Percentiles rank a stretch among this genome's conserved stretches.
Evolutionary conservation across 30 jellyfish, hydroid and myxozoan genomes (phyloP).

Genomic region (Nemopilema nomurai): DNA sequence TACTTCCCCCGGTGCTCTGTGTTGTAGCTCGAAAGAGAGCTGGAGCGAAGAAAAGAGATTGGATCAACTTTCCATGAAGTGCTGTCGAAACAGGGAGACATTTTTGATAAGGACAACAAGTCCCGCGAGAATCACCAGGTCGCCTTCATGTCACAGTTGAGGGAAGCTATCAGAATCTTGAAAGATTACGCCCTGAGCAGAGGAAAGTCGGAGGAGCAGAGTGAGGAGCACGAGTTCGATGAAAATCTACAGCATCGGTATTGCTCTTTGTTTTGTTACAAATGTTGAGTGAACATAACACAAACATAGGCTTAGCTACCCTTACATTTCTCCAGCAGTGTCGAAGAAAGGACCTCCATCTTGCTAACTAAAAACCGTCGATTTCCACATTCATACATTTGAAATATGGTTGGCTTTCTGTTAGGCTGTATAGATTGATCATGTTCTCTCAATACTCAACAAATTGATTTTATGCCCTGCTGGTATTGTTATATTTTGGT

Average conservation of each 20-base stretch:
- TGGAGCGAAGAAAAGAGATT: constrained; percentile 88
- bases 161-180: constrained; percentile 81
- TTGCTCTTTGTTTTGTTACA: background rate
- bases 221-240: constrained; percentile 67
- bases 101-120: constrained; percentile 58
- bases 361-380: no score
- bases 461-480: no score
- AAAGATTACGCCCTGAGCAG: constrained; percentile 60
- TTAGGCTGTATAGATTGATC: no score
- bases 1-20: no score
- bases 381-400: no score
- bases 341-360: no score
- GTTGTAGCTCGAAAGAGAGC: constrained; percentile 83
- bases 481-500: no score
- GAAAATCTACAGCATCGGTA: constrained; percentile 85
- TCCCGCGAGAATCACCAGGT: constrained; percentile 89
- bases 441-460: no score
- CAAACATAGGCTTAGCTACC: no score
- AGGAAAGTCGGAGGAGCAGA: constrained; percentile 52
- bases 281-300: no score
- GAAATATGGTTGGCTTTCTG: no score
- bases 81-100: constrained; percentile 64
- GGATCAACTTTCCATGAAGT: constrained; percentile 59
- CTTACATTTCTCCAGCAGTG: no score
- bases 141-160: constrained; percentile 81